Conservation (phyloP, 2,113 vertebrate genomes). For the Cranoglanis bouderius region DNA sequence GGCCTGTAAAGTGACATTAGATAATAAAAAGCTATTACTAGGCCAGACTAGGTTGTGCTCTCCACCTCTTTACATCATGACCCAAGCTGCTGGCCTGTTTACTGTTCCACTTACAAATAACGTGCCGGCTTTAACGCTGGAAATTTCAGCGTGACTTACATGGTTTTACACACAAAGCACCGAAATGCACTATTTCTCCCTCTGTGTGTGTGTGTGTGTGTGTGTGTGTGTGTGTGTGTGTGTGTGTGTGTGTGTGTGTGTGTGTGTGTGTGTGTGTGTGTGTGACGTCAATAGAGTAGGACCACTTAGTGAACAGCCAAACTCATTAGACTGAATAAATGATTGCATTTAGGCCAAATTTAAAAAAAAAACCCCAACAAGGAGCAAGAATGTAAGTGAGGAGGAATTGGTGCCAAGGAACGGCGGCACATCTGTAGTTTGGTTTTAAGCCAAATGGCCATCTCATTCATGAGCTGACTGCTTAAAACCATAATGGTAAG, state of each 20-base stretch:
- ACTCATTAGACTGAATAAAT: background rate
- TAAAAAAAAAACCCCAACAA: background rate
- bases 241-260: background rate
- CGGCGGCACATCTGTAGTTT: background rate
- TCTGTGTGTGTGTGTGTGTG: background rate
- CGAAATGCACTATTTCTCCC: background rate
- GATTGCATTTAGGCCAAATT: background rate
- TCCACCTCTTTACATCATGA: background rate
- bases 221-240: background rate
- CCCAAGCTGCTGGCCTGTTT: background rate
- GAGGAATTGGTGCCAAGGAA: background rate
- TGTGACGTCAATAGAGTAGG: background rate
- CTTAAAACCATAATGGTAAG: background rate
- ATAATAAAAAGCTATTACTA: slow-evolving; percentile 2
- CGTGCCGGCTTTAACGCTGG: background rate
- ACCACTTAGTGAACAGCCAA: background rate
- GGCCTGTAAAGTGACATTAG: background rate
- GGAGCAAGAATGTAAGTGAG: background rate
- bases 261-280: background rate
- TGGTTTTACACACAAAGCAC: background rate
- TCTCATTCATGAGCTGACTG: background rate
- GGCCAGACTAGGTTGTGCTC: background rate
- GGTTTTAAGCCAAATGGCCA: background rate
- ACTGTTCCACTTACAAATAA: background rate
- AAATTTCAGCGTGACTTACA: background rate